phyloP scores from a whole-genome alignment of 2,888 invertebrate genomes.

The Phyto melanocephala region DNA sequence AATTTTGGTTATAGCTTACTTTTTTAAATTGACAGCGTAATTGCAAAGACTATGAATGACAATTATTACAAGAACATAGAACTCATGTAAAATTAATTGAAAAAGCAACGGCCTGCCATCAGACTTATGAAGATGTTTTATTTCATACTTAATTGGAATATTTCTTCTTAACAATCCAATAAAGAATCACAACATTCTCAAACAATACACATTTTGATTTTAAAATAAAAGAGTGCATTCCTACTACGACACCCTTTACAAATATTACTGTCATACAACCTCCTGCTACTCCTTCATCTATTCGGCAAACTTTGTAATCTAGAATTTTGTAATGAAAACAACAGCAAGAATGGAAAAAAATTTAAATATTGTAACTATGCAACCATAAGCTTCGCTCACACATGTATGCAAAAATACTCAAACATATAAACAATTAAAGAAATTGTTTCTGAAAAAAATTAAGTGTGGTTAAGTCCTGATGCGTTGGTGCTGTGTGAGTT shows the following conservation, averaged over 20 bases:
- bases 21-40: too few species aligned
- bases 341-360: neutral
- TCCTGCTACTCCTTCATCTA: neutral
- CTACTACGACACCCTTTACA: neutral
- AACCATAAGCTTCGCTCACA: conserved; percentile 25
- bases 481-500: neutral
- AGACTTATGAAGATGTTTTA: too few species aligned
- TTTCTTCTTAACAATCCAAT: too few species aligned
- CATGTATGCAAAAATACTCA: neutral
- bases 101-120: too few species aligned
- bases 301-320: neutral
- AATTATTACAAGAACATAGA: too few species aligned
- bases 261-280: conserved; percentile 16
- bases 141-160: too few species aligned
- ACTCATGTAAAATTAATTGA: too few species aligned
- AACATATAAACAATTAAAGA: neutral
- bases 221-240: too few species aligned
- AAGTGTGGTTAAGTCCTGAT: neutral
- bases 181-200: too few species aligned
- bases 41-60: too few species aligned
- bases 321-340: conserved; percentile 3
- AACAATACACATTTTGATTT: too few species aligned
- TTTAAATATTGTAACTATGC: conserved; percentile 25
- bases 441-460: neutral
- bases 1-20: too few species aligned